A percentile compares a stretch with the other conserved stretches of the same genome.
Conservation (phyloP, 2,888 invertebrate genomes). For the Sphaerophoria taeniata region DNA sequence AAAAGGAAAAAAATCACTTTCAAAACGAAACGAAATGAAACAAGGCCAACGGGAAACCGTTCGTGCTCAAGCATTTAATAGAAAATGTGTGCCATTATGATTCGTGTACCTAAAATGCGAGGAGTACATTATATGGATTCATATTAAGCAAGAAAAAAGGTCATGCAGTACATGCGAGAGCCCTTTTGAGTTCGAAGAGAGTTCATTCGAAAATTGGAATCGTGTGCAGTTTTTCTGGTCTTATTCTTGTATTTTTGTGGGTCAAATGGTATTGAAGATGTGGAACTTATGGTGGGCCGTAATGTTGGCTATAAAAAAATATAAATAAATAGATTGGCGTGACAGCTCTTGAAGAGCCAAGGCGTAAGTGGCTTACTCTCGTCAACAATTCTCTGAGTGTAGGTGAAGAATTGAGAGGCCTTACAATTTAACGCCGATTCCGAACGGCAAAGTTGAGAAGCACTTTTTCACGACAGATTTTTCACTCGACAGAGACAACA, state of each 20-base stretch:
- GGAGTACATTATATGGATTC: conserved; percentile 68
- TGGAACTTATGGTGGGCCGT: conserved; percentile 27
- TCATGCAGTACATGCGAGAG: conserved; percentile 44
- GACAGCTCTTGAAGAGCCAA: no score
- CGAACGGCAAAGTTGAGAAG: no score
- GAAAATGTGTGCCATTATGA: conserved; percentile 60
- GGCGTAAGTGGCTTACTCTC: no score
- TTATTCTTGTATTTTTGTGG: not conserved
- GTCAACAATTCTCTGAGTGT: no score
- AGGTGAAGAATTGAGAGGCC: no score
- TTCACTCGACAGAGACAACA: no score
- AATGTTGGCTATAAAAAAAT: conserved; percentile 37
- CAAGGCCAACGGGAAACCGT: conserved; percentile 59
- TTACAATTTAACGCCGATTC: no score
- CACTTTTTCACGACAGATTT: no score
- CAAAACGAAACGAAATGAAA: conserved; percentile 41
- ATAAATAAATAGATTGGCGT: no score
- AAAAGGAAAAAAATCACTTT: conserved; percentile 46
- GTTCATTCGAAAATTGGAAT: conserved; percentile 58
- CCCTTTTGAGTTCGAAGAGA: conserved; percentile 54
- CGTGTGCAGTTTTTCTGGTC: conserved; percentile 58
- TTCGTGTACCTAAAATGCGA: conserved; percentile 58
- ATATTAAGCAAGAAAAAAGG: conserved; percentile 64
- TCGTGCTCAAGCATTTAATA: conserved; percentile 72
- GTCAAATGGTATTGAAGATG: conserved; percentile 20